Evolutionary conservation across 2,113 vertebrate genomes (phyloP).

Genomic region (Protomyctophum bolini): DNA sequence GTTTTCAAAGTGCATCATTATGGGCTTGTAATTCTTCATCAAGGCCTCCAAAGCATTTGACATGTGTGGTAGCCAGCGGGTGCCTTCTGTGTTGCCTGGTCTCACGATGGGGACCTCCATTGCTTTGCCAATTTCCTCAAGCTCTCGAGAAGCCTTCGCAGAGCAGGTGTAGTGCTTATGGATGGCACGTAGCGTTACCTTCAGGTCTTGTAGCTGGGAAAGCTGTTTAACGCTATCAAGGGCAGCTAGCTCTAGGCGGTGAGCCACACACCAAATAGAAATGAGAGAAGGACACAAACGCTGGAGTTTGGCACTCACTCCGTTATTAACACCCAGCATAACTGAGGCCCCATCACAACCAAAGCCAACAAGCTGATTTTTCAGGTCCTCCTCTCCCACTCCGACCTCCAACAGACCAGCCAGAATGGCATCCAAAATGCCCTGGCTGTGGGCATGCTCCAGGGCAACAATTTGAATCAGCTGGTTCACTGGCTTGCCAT

Average conservation of each 20-base stretch:
- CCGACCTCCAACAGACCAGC: slow-evolving; percentile 1
- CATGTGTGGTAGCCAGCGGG: not conserved
- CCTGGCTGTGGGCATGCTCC: slow-evolving; percentile 12
- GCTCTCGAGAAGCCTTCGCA: too few relatives aligned
- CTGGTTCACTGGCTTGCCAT: slow-evolving; percentile 14
- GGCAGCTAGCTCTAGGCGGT: not conserved
- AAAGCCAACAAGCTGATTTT: not conserved
- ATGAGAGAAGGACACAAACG: not conserved
- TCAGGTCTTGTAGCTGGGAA: too few relatives aligned
- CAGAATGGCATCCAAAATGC: slow-evolving; percentile 22
- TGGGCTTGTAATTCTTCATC: not conserved
- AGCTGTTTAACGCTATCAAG: not conserved
- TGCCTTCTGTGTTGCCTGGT: not conserved
- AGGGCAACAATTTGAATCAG: too few relatives aligned
- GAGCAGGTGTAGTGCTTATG: too few relatives aligned
- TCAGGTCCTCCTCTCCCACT: slow-evolving; percentile 16
- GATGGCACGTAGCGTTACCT: too few relatives aligned
- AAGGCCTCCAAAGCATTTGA: not conserved
- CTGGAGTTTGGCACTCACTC: not conserved
- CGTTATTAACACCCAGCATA: not conserved
- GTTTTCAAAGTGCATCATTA: not conserved
- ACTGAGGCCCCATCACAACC: slow-evolving; percentile 15
- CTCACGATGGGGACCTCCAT: not conserved
- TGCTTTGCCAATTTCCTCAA: too few relatives aligned
- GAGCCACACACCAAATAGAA: not conserved